Evolutionary conservation across 2,888 invertebrate species (phyloP), one percentile per base, ranked within the genome.

Genomic region (Exephanes ischioxanthus): DNA sequence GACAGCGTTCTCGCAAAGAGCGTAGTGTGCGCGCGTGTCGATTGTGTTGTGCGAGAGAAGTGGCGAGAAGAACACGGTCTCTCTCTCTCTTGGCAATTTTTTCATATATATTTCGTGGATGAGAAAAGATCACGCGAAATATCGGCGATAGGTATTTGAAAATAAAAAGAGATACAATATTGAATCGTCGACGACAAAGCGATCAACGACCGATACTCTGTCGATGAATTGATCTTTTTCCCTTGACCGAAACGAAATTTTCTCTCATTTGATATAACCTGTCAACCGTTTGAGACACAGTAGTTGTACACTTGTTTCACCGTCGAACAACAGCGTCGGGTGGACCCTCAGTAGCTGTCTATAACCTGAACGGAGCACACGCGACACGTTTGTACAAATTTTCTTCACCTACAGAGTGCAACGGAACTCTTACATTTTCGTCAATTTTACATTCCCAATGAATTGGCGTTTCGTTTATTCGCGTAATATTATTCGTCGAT

Each of bases 351-450:
- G 78, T 80, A 63, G 80, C 75, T 84, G 84, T 80, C 77, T 85
- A 86, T 88, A 88, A 88, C 88, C 88, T 87, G 77, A 83, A 75
- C 85, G 75, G 76, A 66, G 78, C 85, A 72, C 85, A 85, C 88
- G 86, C 88, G 86, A 83, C 88, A 88, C 88, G 87, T 88, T 88
- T 78, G 83, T 87, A 79, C 53, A 73, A 72, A 72, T 82, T 67
- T 67, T 63, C 67, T 83, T 68, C 37, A 9, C 5, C 22, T 2
- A 63, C 63, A 33, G 7, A 63, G 63, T 63, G 16, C 30, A 16
- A 63, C 14, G 9, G 16, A n/a, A 33, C 16, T 63, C 63, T 4
- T 33, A 2, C n/a, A 63, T 63, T 63, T 33, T 63, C 63, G 7
- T 63, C 30, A 5, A 30, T 63, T n/a, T 33, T 30, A 30, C 26